Evolutionary conservation across 2,888 invertebrate genomes (phyloP).

Genomic region (Coenonympha glycerion): DNA sequence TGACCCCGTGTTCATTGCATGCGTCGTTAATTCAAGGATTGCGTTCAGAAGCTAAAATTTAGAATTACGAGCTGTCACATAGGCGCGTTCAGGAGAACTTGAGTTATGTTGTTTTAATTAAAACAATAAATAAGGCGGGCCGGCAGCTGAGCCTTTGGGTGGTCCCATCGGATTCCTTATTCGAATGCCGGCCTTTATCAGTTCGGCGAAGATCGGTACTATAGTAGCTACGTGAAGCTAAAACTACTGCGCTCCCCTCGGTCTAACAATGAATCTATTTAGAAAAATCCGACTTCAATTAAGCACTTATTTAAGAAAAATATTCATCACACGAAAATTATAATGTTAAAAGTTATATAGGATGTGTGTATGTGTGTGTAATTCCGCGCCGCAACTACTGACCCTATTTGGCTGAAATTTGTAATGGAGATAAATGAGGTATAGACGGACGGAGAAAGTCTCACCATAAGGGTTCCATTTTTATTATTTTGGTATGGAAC

Average conservation of each 20-base stretch:
- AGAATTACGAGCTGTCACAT: slow-evolving; percentile 59
- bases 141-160: slow-evolving; percentile 53
- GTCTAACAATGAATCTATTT: not conserved
- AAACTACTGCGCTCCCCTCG: not conserved
- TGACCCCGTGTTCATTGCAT: slow-evolving; percentile 23
- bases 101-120: slow-evolving; percentile 73
- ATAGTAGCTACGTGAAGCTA: not conserved
- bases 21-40: slow-evolving; percentile 34
- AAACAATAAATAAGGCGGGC: slow-evolving; percentile 62
- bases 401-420: no score
- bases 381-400: no score
- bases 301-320: no score
- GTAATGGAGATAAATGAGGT: no score
- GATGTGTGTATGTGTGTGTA: no score
- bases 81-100: slow-evolving; percentile 47
- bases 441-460: no score
- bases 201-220: slow-evolving; percentile 42
- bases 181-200: slow-evolving; percentile 55
- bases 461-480: no score
- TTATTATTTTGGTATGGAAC: no score
- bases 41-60: slow-evolving; percentile 50
- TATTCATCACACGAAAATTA: no score
- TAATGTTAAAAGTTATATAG: no score
- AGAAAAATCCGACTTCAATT: no score
- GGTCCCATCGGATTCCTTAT: slow-evolving; percentile 53